phyloP scores from a whole-genome alignment of 1,140 invertebrate species.

The Drosophila cardini region DNA sequence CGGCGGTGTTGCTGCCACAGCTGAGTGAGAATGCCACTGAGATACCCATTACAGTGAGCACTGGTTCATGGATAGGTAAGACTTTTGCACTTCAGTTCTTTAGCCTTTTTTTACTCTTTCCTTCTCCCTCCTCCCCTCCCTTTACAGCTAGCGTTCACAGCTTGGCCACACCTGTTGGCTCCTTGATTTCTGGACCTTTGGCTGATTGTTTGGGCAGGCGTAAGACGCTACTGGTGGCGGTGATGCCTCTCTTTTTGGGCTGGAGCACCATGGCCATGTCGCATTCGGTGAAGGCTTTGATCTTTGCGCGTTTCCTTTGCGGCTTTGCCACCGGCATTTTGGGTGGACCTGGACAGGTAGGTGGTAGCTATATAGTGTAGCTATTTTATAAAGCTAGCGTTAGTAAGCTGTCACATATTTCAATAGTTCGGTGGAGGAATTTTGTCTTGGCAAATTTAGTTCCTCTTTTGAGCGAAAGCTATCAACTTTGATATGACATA shows the following conservation, averaged over 20 bases:
- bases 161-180: constrained; percentile 88
- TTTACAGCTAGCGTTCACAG: constrained; percentile 88
- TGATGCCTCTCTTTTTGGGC: constrained; percentile 87
- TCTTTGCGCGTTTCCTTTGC: constrained; percentile 88
- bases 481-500: too few species aligned
- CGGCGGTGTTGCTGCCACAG: constrained; percentile 88
- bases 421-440: too few species aligned
- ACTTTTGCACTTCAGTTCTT: neutral
- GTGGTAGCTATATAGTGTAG: neutral
- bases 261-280: constrained; percentile 88
- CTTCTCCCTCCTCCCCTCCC: constrained; percentile 12
- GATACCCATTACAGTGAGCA: constrained; percentile 86
- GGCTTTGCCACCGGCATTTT: constrained; percentile 89
- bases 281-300: constrained; percentile 86
- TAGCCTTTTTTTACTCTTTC: constrained; percentile 1
- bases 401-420: too few species aligned
- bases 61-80: constrained; percentile 89
- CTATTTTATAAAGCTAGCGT: neutral
- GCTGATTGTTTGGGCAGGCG: constrained; percentile 88
- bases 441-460: too few species aligned
- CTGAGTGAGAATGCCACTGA: constrained; percentile 85
- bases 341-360: constrained; percentile 88
- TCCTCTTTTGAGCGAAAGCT: too few species aligned
- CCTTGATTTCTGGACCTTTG: constrained; percentile 87
- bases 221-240: constrained; percentile 86